Evolutionary conservation across 2,797 vertebrate genomes (phyloP).

Genomic region (Cercopithecus mitis): DNA sequence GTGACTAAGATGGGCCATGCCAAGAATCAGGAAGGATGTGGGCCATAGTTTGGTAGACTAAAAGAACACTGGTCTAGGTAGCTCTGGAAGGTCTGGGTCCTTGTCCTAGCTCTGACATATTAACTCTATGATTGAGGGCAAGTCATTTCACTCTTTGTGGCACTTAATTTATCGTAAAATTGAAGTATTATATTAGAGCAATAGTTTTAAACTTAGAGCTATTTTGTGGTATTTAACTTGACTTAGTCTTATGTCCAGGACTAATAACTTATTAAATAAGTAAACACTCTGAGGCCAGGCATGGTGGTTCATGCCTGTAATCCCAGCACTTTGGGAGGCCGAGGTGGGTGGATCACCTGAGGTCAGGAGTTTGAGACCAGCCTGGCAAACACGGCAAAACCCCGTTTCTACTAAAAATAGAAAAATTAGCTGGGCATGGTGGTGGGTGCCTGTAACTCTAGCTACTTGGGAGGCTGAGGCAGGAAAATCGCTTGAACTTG

Average conservation of each 20-base stretch:
- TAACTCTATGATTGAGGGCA: not conserved
- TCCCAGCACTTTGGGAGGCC: not conserved
- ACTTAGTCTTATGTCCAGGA: not conserved
- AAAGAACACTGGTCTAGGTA: not conserved
- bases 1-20: not conserved
- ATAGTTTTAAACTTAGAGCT: not conserved
- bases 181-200: not conserved
- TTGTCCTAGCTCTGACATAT: not conserved
- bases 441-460: too few relatives aligned
- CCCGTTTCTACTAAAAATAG: not conserved
- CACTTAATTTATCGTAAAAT: conserved; percentile 13
- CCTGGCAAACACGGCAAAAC: not conserved
- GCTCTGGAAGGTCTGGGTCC: not conserved
- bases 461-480: not conserved
- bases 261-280: conserved; percentile 46
- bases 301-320: not conserved
- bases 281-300: not conserved
- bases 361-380: not conserved
- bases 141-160: not conserved
- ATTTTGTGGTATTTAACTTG: conserved; percentile 23
- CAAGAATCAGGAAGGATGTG: not conserved
- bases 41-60: not conserved
- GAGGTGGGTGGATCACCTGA: not conserved
- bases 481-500: not conserved
- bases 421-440: not conserved